A percentile compares a stretch with the other conserved stretches of the same genome.
Evolutionary conservation across 2,888 invertebrate species (phyloP).

Genomic region (Drosophila anceps): DNA sequence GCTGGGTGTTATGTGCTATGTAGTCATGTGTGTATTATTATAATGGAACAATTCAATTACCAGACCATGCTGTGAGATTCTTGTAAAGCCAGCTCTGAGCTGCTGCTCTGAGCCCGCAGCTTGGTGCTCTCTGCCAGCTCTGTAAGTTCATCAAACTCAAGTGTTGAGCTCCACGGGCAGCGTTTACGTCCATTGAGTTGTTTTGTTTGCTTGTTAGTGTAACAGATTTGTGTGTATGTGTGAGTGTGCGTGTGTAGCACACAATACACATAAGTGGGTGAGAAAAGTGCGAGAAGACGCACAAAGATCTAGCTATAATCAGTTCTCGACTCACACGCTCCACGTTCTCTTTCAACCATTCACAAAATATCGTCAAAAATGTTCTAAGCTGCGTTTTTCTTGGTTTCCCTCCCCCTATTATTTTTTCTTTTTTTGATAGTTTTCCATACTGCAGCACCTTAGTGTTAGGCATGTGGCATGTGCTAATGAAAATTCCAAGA

Average conservation of each 20-base stretch:
- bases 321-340: constrained; percentile 26
- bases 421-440: constrained; percentile 40
- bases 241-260: constrained; percentile 17
- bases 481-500: constrained; percentile 81
- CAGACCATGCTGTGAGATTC: constrained; percentile 60
- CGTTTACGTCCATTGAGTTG: constrained; percentile 42
- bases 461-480: constrained; percentile 53
- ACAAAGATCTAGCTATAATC: constrained; percentile 25
- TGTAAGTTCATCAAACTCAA: constrained; percentile 76
- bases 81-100: constrained; percentile 20
- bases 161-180: constrained; percentile 28
- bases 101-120: constrained; percentile 1
- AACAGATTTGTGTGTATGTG: constrained; percentile 56
- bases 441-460: constrained; percentile 68
- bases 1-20: constrained; percentile 12
- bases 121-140: constrained; percentile 6
- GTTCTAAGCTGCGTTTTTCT: constrained; percentile 43
- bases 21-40: constrained; percentile 40
- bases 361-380: constrained; percentile 39
- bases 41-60: constrained; percentile 78
- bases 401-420: constrained; percentile 19
- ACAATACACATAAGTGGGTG: constrained; percentile 48
- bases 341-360: constrained; percentile 49
- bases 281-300: constrained; percentile 39
- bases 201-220: constrained; percentile 74